These are phyloP conservation scores for Cataglyphis livida DNA, from an alignment of 2,888 invertebrate species.

Conservation along the genomic window DNA sequence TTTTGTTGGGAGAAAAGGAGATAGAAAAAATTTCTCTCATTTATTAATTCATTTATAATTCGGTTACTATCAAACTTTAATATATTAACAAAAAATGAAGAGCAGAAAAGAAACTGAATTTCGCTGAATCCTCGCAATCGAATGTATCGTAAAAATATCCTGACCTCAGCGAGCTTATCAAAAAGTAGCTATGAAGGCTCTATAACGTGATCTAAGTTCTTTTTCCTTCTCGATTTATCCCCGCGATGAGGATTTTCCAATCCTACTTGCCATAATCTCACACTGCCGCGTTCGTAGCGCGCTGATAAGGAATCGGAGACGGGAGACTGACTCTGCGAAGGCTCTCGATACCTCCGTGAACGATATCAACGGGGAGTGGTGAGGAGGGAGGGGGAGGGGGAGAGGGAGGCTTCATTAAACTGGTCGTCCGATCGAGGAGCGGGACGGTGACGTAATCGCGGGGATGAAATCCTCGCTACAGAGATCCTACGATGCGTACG, in stretches of 20 bases:
- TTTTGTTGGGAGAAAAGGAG: not conserved
- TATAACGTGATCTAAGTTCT: conserved; percentile 15
- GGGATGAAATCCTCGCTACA: conserved; percentile 27
- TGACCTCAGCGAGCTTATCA: conserved; percentile 31
- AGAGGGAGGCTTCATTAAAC: conserved; percentile 31
- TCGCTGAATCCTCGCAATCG: not conserved
- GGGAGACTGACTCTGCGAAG: conserved; percentile 28
- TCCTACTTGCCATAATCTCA: conserved; percentile 21
- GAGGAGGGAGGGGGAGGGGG: too few relatives aligned
- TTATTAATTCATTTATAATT: not conserved
- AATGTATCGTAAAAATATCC: conserved; percentile 27
- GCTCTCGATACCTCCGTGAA: conserved; percentile 28
- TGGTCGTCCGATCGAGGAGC: not conserved
- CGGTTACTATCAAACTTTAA: not conserved
- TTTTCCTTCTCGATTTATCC: conserved; percentile 42
- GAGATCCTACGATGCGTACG: conserved; percentile 27
- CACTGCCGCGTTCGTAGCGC: not conserved
- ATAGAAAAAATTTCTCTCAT: not conserved
- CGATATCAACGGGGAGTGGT: not conserved
- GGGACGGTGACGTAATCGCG: conserved; percentile 16
- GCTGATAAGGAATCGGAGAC: conserved; percentile 26
- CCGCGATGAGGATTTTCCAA: conserved; percentile 49
- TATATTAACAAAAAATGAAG: not conserved
- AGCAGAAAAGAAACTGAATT: not conserved
- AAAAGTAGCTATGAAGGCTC: not conserved